phyloP scores from a whole-genome alignment of 2,113 vertebrate species.

The Ibidorhyncha struthersii region DNA sequence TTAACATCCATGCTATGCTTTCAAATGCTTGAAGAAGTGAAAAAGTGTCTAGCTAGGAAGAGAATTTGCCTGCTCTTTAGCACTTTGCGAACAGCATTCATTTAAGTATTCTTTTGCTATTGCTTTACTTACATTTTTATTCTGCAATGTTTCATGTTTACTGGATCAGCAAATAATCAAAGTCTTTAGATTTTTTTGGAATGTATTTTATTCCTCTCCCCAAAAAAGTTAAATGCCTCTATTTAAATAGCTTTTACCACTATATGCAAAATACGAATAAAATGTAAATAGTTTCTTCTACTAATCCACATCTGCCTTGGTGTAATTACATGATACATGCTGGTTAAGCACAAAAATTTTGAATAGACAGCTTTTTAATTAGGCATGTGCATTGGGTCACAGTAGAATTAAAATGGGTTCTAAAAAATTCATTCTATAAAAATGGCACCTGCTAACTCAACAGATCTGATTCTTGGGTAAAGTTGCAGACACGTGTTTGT shows the following conservation, averaged over 20 bases:
- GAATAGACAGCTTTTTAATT: slow-evolving; percentile 68
- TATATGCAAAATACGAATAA: slow-evolving; percentile 67
- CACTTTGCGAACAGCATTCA: not conserved
- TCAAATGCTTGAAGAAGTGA: not conserved
- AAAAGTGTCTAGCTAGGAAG: not conserved
- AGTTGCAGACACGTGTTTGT: not conserved
- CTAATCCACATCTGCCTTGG: slow-evolving; percentile 71
- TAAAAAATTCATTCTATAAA: slow-evolving; percentile 7
- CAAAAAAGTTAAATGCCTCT: slow-evolving; percentile 52
- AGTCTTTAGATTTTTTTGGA: slow-evolving; percentile 61
- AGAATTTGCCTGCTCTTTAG: not conserved
- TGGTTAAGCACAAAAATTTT: slow-evolving; percentile 65
- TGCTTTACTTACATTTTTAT: slow-evolving; percentile 52
- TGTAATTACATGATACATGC: slow-evolving; percentile 68
- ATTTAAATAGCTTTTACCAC: slow-evolving; percentile 70
- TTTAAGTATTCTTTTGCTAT: slow-evolving; percentile 25
- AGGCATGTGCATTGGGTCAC: slow-evolving; percentile 58
- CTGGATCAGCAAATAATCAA: slow-evolving; percentile 74
- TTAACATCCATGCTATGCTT: slow-evolving; percentile 1
- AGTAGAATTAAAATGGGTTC: slow-evolving; percentile 12
- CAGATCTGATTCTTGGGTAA: not conserved
- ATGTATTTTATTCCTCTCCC: slow-evolving; percentile 54
- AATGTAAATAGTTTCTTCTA: slow-evolving; percentile 66
- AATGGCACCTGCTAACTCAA: slow-evolving; percentile 26
- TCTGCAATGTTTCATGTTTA: slow-evolving; percentile 60